These are phyloP conservation scores for Tauraco hartlaubi DNA, from an alignment of 2,797 vertebrate genomes.

Conservation along the genomic window DNA sequence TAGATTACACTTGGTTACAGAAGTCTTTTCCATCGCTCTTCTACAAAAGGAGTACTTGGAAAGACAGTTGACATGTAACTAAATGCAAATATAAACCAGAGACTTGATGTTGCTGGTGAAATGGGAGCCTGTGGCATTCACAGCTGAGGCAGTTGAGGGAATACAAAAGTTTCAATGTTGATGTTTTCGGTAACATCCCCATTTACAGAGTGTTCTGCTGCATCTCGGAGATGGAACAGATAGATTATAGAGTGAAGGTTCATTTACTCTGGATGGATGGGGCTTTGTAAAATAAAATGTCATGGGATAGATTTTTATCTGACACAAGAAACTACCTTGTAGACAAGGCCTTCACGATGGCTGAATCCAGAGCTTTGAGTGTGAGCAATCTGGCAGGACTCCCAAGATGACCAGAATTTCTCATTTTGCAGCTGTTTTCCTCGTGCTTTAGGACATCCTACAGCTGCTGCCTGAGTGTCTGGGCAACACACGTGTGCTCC, in stretches of 20 bases:
- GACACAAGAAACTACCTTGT: not conserved
- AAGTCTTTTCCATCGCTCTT: not conserved
- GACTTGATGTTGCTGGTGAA: not conserved
- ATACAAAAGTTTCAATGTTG: not conserved
- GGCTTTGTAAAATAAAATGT: not conserved
- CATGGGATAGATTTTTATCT: conserved; percentile 15
- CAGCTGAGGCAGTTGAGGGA: not conserved
- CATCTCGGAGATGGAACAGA: not conserved
- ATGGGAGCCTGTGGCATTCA: not conserved
- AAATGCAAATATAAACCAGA: not conserved
- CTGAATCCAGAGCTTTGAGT: not conserved
- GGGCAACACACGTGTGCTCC: not conserved
- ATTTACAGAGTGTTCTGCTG: not conserved
- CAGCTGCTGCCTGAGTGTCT: fast-evolving
- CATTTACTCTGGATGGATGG: conserved; percentile 19
- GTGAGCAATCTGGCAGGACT: not conserved
- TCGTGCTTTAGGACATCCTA: not conserved
- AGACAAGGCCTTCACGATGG: not conserved
- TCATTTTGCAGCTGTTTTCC: not conserved
- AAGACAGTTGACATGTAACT: not conserved
- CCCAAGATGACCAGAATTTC: not conserved
- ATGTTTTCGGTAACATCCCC: not conserved
- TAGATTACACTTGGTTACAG: not conserved
- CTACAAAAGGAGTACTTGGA: not conserved
- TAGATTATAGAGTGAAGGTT: not conserved